These are phyloP conservation scores for Clinocottus analis DNA, from an alignment of 2,113 vertebrate species.

Conservation along the genomic window DNA sequence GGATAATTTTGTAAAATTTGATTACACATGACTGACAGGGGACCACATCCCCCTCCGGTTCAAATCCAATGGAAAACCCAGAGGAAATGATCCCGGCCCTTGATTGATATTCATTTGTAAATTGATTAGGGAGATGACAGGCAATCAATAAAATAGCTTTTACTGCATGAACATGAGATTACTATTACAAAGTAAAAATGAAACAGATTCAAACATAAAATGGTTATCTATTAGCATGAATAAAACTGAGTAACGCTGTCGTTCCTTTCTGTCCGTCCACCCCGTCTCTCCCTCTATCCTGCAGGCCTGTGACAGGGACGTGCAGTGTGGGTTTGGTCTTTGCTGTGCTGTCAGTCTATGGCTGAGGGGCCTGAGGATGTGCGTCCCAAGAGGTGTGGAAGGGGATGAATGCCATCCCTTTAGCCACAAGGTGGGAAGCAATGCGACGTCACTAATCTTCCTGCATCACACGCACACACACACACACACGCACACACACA, in stretches of 20 bases:
- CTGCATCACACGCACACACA: conserved; percentile 9
- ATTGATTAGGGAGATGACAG: conserved; percentile 64
- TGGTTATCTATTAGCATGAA: conserved; percentile 22
- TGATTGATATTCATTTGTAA: conserved; percentile 72
- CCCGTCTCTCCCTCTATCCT: conserved; percentile 34
- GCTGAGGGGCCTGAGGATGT: conserved; percentile 91
- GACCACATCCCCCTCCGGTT: conserved; percentile 64
- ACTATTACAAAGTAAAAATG: conserved; percentile 8
- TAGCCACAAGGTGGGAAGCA: conserved; percentile 89
- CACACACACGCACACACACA: conserved; percentile 1
- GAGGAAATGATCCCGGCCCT: conserved; percentile 66
- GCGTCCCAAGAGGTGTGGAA: conserved; percentile 88
- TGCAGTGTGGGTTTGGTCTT: conserved; percentile 87
- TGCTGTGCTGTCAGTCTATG: conserved; percentile 94
- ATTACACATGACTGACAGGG: conserved; percentile 60
- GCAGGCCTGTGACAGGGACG: conserved; percentile 90
- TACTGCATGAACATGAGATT: conserved; percentile 25
- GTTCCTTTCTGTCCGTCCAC: background rate
- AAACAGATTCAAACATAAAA: background rate
- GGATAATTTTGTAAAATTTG: conserved; percentile 41
- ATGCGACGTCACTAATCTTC: conserved; percentile 17
- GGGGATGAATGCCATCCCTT: conserved; percentile 92
- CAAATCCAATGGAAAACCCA: conserved; percentile 44
- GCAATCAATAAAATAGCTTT: conserved; percentile 36
- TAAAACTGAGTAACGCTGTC: conserved; percentile 16